A percentile compares a stretch with the other conserved stretches of the same genome.
Evolutionary conservation across 2,888 invertebrate species (phyloP).

Genomic region (Melinaea menophilus): DNA sequence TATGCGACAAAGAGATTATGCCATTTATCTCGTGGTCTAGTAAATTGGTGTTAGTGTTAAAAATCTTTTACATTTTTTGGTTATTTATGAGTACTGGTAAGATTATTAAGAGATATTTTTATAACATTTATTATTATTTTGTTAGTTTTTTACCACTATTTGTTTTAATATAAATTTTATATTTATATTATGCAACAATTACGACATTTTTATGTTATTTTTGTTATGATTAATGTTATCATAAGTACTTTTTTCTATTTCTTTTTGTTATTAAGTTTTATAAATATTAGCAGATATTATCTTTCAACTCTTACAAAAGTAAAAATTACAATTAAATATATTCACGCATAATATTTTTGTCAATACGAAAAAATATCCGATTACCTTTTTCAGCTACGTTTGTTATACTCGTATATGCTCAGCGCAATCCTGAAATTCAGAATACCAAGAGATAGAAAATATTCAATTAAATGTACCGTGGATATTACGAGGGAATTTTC

Average conservation of each 20-base stretch:
- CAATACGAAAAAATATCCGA: neutral
- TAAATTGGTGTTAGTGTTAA: slow-evolving; percentile 50
- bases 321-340: no score
- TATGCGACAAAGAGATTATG: slow-evolving; percentile 67
- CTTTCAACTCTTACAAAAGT: no score
- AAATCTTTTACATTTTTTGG: slow-evolving; percentile 37
- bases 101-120: slow-evolving; percentile 9
- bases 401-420: slow-evolving; percentile 13
- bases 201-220: no score
- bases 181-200: no score
- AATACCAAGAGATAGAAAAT: slow-evolving; percentile 18
- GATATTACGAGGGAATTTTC: slow-evolving; percentile 39
- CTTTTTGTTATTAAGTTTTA: no score
- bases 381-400: slow-evolving; percentile 6
- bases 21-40: slow-evolving; percentile 60
- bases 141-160: no score
- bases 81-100: slow-evolving; percentile 17
- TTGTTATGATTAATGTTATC: no score
- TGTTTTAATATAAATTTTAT: no score
- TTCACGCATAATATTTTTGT: neutral
- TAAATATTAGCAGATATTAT: no score
- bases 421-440: slow-evolving; percentile 17
- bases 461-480: slow-evolving; percentile 41
- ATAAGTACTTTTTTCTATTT: no score
- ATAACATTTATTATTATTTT: neutral